Evolutionary conservation across 2,888 invertebrate genomes (phyloP), one percentile per base, ranked within the genome.

Genomic region (Caenorhabditis sp.): DNA sequence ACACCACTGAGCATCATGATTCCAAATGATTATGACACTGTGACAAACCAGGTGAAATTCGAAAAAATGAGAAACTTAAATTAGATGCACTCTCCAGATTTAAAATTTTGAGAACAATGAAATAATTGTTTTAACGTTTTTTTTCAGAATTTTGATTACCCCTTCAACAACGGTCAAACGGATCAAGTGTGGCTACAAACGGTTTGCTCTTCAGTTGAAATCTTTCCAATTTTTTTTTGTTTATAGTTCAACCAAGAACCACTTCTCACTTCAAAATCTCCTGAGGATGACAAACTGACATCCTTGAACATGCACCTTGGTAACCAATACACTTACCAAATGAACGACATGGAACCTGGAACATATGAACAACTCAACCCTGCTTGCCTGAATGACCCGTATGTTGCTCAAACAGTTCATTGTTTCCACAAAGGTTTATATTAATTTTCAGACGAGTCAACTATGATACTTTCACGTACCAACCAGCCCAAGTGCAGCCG

Each of bases 1-100:
- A 65, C 74, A 8, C 76, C 76, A 8, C 35, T 76, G 2, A 76
- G 65, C 47, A 76, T 76, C 18, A 61, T 58, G 4, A 76, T 76
- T 47, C 76, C 76, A 4, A 40, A 58, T 8, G 72, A 74, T 0
- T 74, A 65, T 22, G 76, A 67, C 13, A 24, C 44, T 4, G 32
- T 55, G 40, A 67, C 32, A 60, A 24, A 37, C 5, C 76, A 67
- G 76, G 76, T 68, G 56, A n/a, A 3, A 5, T 40, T 32, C 32
- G 32, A 32, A 32, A 32, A 32, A 32, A n/a, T n/a, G n/a, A n/a
- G n/a, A 32, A 32, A 32, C 32, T 4, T 32, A 32, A 32, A 32
- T 9, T 32, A n/a, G n/a, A n/a, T n/a, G n/a, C n/a, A n/a, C n/a
- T n/a, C n/a, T n/a, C n/a, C n/a, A n/a, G n/a, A n/a, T n/a, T n/a